Evolutionary conservation across 2,113 vertebrate species (phyloP), one percentile per base, ranked within the genome.

Genomic region (Pandion haliaetus): DNA sequence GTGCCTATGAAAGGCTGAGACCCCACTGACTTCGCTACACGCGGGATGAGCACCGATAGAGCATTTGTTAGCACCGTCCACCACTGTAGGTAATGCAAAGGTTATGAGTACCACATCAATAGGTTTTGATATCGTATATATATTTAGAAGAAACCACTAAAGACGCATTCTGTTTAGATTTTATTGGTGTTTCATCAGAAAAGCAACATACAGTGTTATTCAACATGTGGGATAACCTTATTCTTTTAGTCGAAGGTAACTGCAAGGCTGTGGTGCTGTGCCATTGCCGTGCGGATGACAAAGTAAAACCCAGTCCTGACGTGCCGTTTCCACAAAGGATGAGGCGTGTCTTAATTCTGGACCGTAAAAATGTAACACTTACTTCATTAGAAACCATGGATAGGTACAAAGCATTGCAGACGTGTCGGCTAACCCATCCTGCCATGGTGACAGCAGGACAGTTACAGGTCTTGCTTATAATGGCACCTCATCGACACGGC

Each of bases 61-160:
- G 45, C 70, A 18, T 34, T 42, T 42, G 24, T 71, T 8, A 66
- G n/a, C 42, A 19, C 10, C 4, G 3, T 5, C 47, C 42, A 20
- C 15, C 0, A 0, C 34, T 0, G 0, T 5, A 31, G 31, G 34
- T n/a, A 82, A 23, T 2, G 15, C n/a, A 52, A 45, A 42, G 38
- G 45, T 45, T 24, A 28, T 8, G 1, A 38, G 31, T 14, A 45
- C 17, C 12, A 14, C 19, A 42, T 18, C 23, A 13, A 18, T 1
- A 23, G 62, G 36, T 25, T 82, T 78, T 25, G 32, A 14, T 38
- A 12, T 21, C 0, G 1, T 40, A 24, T 26, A 24, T 26, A 6
- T 13, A 25, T 92, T 81, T 87, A 82, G 88, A 82, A 59, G 73
- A 90, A 80, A 36, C 18, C 70, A 66, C 42, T 12, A 2, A 32